Percentiles rank a stretch among this genome's conserved stretches.
These are phyloP conservation scores for Morelia viridis DNA, from an alignment of 2,797 vertebrate species.

Conservation along the genomic window DNA sequence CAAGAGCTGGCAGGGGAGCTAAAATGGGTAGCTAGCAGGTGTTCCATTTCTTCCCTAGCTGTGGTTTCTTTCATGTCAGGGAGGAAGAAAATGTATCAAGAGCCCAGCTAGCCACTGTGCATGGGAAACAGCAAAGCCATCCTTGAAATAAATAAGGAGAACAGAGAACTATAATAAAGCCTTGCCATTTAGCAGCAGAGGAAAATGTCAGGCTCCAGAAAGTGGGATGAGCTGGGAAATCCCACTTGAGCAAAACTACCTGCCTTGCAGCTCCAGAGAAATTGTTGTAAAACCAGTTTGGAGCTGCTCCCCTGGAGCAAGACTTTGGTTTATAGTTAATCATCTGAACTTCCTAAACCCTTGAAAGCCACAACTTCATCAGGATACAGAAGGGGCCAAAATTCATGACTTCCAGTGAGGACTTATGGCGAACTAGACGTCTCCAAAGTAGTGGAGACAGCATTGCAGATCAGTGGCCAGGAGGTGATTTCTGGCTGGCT, in stretches of 20 bases:
- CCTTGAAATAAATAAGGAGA: neutral
- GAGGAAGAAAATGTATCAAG: too few species aligned
- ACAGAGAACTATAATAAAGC: neutral
- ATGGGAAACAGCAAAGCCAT: neutral
- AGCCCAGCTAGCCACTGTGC: neutral
- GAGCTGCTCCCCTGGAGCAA: neutral
- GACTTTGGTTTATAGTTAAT: neutral
- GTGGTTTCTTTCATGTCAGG: too few species aligned
- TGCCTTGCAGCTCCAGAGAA: neutral
- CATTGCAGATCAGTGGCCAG: too few species aligned
- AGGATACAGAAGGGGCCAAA: neutral
- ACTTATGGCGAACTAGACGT: too few species aligned
- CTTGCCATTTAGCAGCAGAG: neutral
- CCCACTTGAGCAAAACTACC: neutral
- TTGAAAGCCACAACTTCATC: neutral
- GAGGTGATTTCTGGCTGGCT: too few species aligned
- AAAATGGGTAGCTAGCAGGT: too few species aligned
- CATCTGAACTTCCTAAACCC: neutral
- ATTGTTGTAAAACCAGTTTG: neutral
- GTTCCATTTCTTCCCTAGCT: too few species aligned
- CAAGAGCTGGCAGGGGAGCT: too few species aligned
- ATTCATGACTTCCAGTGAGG: neutral
- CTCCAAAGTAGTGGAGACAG: too few species aligned
- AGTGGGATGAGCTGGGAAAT: neutral
- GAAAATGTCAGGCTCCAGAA: neutral